phyloP scores from a whole-genome alignment of 2,888 invertebrate species.

The Campopleginae sp. region DNA sequence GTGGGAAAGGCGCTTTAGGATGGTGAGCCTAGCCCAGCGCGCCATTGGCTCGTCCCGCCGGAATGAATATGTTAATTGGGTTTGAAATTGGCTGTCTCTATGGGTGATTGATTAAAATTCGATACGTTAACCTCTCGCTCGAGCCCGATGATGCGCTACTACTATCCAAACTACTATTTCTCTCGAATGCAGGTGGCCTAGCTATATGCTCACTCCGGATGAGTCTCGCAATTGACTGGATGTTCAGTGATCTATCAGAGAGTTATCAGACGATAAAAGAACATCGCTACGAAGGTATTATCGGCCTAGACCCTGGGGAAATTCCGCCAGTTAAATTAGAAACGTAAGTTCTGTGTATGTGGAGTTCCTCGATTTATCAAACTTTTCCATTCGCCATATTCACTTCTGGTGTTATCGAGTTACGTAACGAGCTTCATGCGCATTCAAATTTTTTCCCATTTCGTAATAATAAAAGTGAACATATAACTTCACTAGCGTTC shows the following conservation, averaged over 20 bases:
- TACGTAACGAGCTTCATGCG: not conserved
- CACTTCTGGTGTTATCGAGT: not conserved
- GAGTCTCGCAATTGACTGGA: conserved; percentile 56
- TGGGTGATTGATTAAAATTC: conserved; percentile 83
- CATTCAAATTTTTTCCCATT: not conserved
- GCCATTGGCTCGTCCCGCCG: conserved; percentile 64
- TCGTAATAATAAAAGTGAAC: not conserved
- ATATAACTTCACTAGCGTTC: not conserved
- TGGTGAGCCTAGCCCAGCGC: not conserved
- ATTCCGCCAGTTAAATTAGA: conserved; percentile 58
- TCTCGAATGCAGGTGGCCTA: conserved; percentile 6
- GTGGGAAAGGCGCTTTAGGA: conserved; percentile 63
- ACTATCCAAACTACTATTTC: conserved; percentile 51
- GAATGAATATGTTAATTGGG: conserved; percentile 83
- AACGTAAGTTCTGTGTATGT: not conserved
- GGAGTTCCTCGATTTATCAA: conserved; percentile 16
- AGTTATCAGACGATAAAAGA: conserved; percentile 60
- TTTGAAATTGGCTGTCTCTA: conserved; percentile 81
- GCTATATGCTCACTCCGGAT: not conserved
- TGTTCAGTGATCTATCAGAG: conserved; percentile 60
- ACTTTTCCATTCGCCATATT: conserved; percentile 14
- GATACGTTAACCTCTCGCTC: conserved; percentile 77
- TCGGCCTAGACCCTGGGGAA: conserved; percentile 53
- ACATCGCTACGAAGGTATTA: conserved; percentile 50
- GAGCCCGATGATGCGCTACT: conserved; percentile 23